Percentiles rank a stretch among this genome's conserved stretches.
Evolutionary conservation across 1,140 invertebrate genomes (phyloP).

Genomic region (Drosophila oshimai): DNA sequence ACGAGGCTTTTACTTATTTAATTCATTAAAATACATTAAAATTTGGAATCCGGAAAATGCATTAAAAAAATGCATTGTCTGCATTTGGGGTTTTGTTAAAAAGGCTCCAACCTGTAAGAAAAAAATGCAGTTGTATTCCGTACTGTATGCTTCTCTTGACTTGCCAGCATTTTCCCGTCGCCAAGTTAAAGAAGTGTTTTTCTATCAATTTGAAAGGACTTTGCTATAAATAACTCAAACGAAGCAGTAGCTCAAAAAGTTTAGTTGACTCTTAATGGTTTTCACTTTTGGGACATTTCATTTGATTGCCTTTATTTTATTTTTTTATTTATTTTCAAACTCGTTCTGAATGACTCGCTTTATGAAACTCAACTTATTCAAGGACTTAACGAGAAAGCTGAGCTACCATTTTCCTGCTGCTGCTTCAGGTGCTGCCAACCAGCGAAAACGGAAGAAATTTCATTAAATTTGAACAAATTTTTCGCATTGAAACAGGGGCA

Average conservation of each 20-base stretch:
- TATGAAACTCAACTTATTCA: slow-evolving; percentile 9
- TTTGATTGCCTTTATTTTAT: background rate
- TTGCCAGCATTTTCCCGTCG: slow-evolving; percentile 16
- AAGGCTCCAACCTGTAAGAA: slow-evolving; percentile 1
- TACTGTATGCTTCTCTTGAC: slow-evolving; percentile 28
- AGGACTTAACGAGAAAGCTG: too few relatives aligned
- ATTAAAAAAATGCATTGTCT: slow-evolving; percentile 38
- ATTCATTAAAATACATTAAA: too few relatives aligned
- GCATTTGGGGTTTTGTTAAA: slow-evolving; percentile 5
- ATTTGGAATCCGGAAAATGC: too few relatives aligned
- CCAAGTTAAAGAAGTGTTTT: background rate
- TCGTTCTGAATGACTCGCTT: background rate
- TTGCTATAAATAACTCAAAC: slow-evolving; percentile 41
- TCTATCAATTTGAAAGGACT: slow-evolving; percentile 39
- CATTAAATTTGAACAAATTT: slow-evolving; percentile 72
- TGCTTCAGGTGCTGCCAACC: slow-evolving; percentile 30
- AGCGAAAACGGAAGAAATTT: slow-evolving; percentile 72
- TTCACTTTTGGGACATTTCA: slow-evolving; percentile 20
- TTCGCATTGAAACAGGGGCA: slow-evolving; percentile 1
- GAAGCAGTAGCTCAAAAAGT: slow-evolving; percentile 25
- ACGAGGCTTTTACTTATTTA: too few relatives aligned
- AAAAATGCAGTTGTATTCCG: slow-evolving; percentile 10
- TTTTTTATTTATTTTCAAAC: slow-evolving; percentile 30
- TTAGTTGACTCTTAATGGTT: slow-evolving; percentile 12
- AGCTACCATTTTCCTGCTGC: background rate